Evolutionary conservation across 2,113 vertebrate genomes (phyloP), one percentile per base, ranked within the genome.

Genomic region (Ibidorhyncha struthersii): DNA sequence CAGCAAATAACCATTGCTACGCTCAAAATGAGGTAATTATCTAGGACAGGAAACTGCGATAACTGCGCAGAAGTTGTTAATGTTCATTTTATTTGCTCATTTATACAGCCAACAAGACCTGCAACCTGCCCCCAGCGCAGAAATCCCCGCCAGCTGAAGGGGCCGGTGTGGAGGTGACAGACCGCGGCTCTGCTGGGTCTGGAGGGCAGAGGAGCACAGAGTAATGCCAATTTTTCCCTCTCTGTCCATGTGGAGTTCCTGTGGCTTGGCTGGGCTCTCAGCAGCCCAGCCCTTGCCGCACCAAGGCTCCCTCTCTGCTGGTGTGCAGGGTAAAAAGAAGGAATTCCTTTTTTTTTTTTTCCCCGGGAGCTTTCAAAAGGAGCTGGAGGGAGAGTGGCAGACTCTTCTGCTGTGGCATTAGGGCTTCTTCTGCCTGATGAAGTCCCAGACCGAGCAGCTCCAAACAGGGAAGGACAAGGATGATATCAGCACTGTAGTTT

Each of bases 81-180:
- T 20, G n/a, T 49, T 70, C 49, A 2, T 15, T 58, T 69, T 72
- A 89, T 90, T 77, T 83, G 62, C 36, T 13, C 43, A 12, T 40
- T 82, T 30, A 47, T 27, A 15, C 55, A 18, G 17, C 26, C 21
- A 79, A 10, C 8, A 21, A 77, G 93, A 23, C 36, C 74, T 77
- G 56, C 38, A 56, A 27, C 65, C 49, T 30, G 36, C 25, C 27
- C 40, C 22, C 41, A 2, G 69, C 20, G 22, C 67, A 20, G 52
- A 29, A 12, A 22, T 21, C 8, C 41, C 58, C 1, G 0, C 0
- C 29, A 9, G 61, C 67, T 1, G 1, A 18, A 38, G 63, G 32
- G 12, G 21, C 32, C 0, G 0, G 36, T 9, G 53, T 1, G 0
- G 32, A 12, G 43, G 29, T 2, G 14, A 23, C 1, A 4, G 71